Conservation (phyloP, 1,140 invertebrate species). For the Cyclina sinensis region DNA sequence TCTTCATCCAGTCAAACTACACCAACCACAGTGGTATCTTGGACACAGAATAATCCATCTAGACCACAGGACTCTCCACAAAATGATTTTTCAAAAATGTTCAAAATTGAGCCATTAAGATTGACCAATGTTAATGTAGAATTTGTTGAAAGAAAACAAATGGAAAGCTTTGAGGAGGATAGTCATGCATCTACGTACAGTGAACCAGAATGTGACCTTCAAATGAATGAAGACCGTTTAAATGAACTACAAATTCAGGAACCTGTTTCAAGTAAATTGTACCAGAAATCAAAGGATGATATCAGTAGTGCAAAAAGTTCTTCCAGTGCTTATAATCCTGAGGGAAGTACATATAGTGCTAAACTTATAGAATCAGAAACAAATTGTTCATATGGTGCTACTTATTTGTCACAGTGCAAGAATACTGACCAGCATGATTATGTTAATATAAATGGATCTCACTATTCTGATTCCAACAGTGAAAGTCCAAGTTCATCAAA, state of each 20-base stretch:
- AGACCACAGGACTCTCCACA: background rate
- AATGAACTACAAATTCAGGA: constrained; percentile 47
- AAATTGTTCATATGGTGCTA: constrained; percentile 39
- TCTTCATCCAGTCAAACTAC: constrained; percentile 61
- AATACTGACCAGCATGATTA: constrained; percentile 61
- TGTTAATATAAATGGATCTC: constrained; percentile 54
- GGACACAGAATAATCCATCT: constrained; percentile 31
- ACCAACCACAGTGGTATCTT: constrained; percentile 29
- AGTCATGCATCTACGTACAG: constrained; percentile 51
- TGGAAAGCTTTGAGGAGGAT: constrained; percentile 43
- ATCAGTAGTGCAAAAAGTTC: background rate
- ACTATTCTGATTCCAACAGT: constrained; percentile 57
- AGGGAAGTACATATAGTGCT: background rate
- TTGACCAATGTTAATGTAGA: constrained; percentile 56
- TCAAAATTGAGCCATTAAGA: constrained; percentile 65
- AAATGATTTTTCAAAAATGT: constrained; percentile 50
- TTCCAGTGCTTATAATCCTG: background rate
- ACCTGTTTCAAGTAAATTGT: background rate
- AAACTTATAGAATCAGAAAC: constrained; percentile 12
- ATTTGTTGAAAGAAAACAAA: constrained; percentile 26
- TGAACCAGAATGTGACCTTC: constrained; percentile 64
- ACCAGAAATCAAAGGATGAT: background rate
- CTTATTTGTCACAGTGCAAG: background rate
- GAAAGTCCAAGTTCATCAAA: constrained; percentile 56
- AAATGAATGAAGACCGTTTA: constrained; percentile 34